Conservation (phyloP, 1,140 invertebrate genomes). For the Tenebrio molitor region DNA sequence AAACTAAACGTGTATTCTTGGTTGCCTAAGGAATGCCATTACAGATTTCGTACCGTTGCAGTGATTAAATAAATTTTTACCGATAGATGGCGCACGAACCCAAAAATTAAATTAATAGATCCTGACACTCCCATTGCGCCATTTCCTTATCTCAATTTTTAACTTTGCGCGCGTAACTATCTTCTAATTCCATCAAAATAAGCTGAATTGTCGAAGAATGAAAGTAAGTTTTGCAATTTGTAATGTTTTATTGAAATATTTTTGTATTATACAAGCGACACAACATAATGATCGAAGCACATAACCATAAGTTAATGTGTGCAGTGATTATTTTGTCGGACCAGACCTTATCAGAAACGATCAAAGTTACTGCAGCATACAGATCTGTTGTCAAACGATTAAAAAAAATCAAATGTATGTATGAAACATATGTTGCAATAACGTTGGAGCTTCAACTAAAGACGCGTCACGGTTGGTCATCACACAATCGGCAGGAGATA, state of each 20-base stretch:
- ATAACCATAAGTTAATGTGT: conserved; percentile 56
- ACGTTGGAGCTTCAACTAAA: conserved; percentile 44
- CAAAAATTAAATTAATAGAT: neutral
- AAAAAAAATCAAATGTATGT: conserved; percentile 9
- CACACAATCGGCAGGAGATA: neutral
- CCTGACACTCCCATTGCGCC: no score
- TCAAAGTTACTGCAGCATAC: conserved; percentile 46
- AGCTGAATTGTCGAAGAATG: neutral
- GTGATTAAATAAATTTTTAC: neutral
- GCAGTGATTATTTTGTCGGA: conserved; percentile 53
- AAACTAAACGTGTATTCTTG: neutral
- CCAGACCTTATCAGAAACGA: conserved; percentile 46
- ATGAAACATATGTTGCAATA: conserved; percentile 43
- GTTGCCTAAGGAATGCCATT: neutral
- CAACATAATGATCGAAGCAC: conserved; percentile 62
- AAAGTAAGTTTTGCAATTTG: neutral
- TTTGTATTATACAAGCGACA: conserved; percentile 62
- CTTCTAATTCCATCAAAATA: no score
- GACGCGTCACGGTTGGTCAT: conserved; percentile 1
- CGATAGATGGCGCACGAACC: neutral
- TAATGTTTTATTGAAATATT: conserved; percentile 60
- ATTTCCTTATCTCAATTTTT: no score
- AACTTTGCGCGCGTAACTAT: no score
- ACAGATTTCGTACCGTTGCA: neutral
- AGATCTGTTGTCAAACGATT: neutral